phyloP scores from a whole-genome alignment of 2,888 invertebrate species.

The Ectemnius continuus region DNA sequence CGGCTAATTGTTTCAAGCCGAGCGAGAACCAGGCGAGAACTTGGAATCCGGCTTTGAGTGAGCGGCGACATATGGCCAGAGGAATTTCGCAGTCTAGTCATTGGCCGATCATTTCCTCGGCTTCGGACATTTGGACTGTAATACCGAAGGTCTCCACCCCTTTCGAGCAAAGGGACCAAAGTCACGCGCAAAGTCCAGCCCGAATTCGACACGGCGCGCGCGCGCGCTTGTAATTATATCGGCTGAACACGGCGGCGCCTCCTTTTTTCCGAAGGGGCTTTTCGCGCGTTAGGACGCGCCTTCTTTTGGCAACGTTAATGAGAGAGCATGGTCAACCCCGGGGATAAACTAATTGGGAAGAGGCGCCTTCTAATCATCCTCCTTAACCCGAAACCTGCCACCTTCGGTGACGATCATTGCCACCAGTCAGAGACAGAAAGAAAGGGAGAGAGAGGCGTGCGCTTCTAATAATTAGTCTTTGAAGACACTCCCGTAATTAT shows the following conservation, averaged over 20 bases:
- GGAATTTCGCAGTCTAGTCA: slow-evolving; percentile 53
- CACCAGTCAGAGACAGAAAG: too few relatives aligned
- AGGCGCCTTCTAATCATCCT: slow-evolving; percentile 58
- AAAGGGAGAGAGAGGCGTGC: slow-evolving; percentile 55
- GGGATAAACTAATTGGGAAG: slow-evolving; percentile 68
- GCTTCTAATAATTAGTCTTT: slow-evolving; percentile 66
- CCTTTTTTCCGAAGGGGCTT: slow-evolving; percentile 41
- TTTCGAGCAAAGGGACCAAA: slow-evolving; percentile 40
- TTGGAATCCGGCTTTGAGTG: slow-evolving; percentile 12
- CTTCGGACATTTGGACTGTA: slow-evolving; percentile 14
- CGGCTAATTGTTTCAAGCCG: slow-evolving; percentile 62
- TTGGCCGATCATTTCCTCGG: slow-evolving; percentile 35
- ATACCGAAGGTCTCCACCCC: slow-evolving; percentile 54
- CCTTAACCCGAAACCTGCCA: slow-evolving; percentile 48
- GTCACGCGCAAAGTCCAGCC: slow-evolving; percentile 31
- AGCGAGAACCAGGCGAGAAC: slow-evolving; percentile 4
- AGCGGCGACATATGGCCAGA: slow-evolving; percentile 58
- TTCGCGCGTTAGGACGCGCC: slow-evolving; percentile 36
- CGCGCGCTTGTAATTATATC: slow-evolving; percentile 38
- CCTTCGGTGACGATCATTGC: slow-evolving; percentile 49
- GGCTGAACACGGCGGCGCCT: slow-evolving; percentile 12
- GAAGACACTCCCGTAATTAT: slow-evolving; percentile 63
- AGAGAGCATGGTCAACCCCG: slow-evolving; percentile 38
- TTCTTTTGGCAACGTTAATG: slow-evolving; percentile 46
- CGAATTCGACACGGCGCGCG: slow-evolving; percentile 56